Conservation (phyloP, 2,797 vertebrate species). For the Lithobates pipiens region DNA sequence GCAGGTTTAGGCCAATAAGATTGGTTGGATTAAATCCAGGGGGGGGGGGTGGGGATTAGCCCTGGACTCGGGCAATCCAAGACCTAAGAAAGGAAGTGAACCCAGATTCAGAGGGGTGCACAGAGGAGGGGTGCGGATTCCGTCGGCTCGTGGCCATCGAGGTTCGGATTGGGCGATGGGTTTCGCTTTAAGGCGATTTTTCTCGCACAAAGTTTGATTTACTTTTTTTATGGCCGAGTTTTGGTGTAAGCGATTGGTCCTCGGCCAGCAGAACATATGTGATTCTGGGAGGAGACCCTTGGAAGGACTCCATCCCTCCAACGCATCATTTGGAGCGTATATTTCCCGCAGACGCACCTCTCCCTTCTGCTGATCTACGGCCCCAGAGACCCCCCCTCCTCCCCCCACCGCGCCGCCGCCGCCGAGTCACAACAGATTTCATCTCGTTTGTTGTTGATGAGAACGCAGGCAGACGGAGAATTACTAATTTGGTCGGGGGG, state of each 20-base stretch:
- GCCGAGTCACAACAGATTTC: constrained; percentile 15
- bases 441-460: constrained; percentile 23
- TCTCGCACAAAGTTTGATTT: no score
- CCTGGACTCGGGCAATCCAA: no score
- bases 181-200: no score
- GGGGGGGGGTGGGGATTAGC: no score
- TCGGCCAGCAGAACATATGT: constrained; percentile 9
- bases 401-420: neutral
- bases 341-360: constrained; percentile 20
- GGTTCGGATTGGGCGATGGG: no score
- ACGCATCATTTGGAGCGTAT: constrained; percentile 16
- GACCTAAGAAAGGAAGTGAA: no score
- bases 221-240: neutral
- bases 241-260: neutral
- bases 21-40: no score
- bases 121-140: no score
- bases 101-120: no score
- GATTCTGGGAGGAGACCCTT: constrained; percentile 11
- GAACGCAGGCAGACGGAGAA: constrained; percentile 28
- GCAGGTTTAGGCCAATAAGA: no score
- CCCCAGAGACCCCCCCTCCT: neutral
- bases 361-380: constrained; percentile 12
- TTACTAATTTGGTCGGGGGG: constrained; percentile 38
- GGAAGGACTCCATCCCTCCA: neutral
- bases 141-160: no score